Percentiles rank a stretch among this genome's conserved stretches.
phyloP scores from a whole-genome alignment of 2,888 invertebrate genomes.

The Archaeoteleia sp. region DNA sequence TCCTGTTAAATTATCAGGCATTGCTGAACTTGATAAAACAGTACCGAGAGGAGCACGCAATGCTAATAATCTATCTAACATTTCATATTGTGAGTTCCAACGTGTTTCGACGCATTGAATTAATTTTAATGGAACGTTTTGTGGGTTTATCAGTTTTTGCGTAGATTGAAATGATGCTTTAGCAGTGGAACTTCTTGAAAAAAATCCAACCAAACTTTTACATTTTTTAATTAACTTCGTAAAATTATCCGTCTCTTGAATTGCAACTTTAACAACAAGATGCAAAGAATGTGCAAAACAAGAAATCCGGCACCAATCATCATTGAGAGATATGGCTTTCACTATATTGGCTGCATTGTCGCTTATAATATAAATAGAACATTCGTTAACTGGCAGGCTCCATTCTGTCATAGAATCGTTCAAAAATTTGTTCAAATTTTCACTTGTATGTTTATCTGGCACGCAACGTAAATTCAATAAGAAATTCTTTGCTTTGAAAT shows the following conservation, averaged over 20 bases:
- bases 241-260: constrained; percentile 34
- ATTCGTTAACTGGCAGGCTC: background rate
- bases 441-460: background rate
- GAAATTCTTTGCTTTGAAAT: constrained; percentile 37
- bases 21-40: background rate
- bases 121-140: constrained; percentile 4
- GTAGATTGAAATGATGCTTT: no score
- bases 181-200: no score
- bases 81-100: constrained; percentile 47
- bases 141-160: no score
- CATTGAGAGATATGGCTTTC: constrained; percentile 42
- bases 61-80: constrained; percentile 45
- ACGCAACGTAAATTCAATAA: constrained; percentile 10
- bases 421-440: background rate
- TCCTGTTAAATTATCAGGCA: constrained; percentile 43
- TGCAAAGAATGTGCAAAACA: constrained; percentile 49
- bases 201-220: no score
- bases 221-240: constrained; percentile 32
- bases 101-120: constrained; percentile 32
- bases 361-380: background rate
- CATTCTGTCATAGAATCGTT: background rate
- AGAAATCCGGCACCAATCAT: constrained; percentile 42
- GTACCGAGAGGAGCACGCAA: constrained; percentile 19
- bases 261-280: constrained; percentile 43
- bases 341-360: constrained; percentile 44